Conservation (phyloP, 2,113 vertebrate species). For the Chascanopsetta lugubris region DNA sequence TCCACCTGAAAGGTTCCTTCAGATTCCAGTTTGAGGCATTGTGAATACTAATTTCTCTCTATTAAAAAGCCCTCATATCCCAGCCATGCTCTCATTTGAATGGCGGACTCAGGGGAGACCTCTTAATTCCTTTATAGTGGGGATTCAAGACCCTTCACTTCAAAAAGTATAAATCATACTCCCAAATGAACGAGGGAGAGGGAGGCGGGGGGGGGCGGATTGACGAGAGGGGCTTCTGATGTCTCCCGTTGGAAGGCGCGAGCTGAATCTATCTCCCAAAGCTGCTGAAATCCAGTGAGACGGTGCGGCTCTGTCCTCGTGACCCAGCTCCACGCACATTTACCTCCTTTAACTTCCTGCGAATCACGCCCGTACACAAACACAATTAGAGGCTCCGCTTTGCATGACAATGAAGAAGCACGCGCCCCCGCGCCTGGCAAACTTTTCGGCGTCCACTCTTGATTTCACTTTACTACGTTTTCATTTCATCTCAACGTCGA, state of each 20-base stretch:
- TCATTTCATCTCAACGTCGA: constrained; percentile 36
- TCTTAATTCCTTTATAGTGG: constrained; percentile 87
- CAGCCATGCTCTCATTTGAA: constrained; percentile 87
- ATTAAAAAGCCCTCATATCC: constrained; percentile 85
- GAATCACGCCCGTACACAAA: constrained; percentile 30
- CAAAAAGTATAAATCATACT: constrained; percentile 89
- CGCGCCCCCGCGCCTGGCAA: constrained; percentile 17
- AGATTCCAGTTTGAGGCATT: constrained; percentile 84
- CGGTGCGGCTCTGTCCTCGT: constrained; percentile 61
- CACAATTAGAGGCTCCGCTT: constrained; percentile 7
- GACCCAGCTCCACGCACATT: constrained; percentile 60
- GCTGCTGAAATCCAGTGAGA: constrained; percentile 75
- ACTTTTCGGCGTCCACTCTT: constrained; percentile 29
- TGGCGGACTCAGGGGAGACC: constrained; percentile 81
- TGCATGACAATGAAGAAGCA: constrained; percentile 5
- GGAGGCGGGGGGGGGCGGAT: constrained; percentile 70
- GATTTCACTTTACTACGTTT: constrained; percentile 31
- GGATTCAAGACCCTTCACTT: constrained; percentile 87
- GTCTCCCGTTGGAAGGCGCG: constrained; percentile 76
- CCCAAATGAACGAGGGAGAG: constrained; percentile 83
- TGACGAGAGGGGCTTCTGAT: constrained; percentile 80
- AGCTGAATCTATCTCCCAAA: constrained; percentile 75
- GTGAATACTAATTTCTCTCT: constrained; percentile 87
- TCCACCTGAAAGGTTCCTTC: constrained; percentile 86
- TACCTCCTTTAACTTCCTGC: constrained; percentile 39